Base-by-base conservation (phyloP, 1,140 invertebrate genomes). In the Aphaenogaster rudis region DNA sequence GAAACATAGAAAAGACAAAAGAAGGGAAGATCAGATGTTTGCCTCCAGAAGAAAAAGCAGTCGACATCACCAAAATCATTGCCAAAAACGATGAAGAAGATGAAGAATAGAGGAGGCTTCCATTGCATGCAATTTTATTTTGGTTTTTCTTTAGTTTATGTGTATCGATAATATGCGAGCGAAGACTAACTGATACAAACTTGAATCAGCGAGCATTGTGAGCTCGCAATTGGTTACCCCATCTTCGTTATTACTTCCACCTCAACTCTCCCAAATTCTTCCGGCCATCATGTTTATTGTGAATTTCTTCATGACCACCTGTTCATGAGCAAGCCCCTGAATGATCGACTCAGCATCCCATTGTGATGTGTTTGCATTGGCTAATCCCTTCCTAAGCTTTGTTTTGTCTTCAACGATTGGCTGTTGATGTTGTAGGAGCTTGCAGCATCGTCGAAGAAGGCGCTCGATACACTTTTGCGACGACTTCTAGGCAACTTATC, bases 401-500 rank as follows among this genome's bases (percentile, higher is more conserved):
- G 80, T 74, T 42, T 63, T 13, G 78, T 45, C 21, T 74, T 82
- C 67, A 82, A 82, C 52, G 42, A 76, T 63, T 33, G 80, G 80
- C 80, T 63, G 69, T 84, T 84, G 69, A 84, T 84, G 80, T 84
- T 84, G 42, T 84, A 84, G 80, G 80, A 76, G 80, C 66, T 84
- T 84, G 57, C 79, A 81, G 79, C 48, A 74, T 74, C 80, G 67
- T 63, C 80, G 69, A 63, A 84, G 80, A 76, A 84, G 59, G 5
- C 69, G 80, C 54, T 84, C 80, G 80, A 84, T 84, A 84, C 80
- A 84, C 45, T 84, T 84, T 76, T 84, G 69, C 42, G 80, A 84
- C 50, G 76, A 86, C 76, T 54, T 77, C 72, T 86, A 86, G 11
- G 50, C 74, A 9, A 52, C 36, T 80, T 64, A 15, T 48, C 21